Percentiles rank a stretch among this genome's conserved stretches.
Conservation (phyloP, 1,140 invertebrate genomes). For the Sweltsa coloradensis region DNA sequence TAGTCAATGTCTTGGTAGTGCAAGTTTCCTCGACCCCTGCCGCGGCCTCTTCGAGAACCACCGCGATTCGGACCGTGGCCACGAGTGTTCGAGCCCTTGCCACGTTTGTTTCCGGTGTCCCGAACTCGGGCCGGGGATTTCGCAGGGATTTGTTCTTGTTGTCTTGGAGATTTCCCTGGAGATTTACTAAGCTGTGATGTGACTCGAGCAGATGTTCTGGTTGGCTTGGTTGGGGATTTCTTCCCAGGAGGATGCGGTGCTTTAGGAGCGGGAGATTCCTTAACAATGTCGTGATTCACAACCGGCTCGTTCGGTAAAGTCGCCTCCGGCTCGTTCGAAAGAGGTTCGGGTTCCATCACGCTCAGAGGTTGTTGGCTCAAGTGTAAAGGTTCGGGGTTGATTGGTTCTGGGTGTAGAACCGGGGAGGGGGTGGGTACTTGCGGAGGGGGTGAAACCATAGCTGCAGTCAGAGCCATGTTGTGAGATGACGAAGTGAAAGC, state of each 20-base stretch:
- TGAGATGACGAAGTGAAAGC: slow-evolving; percentile 63
- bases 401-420: slow-evolving; percentile 8
- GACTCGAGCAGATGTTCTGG: slow-evolving; percentile 45
- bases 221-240: slow-evolving; percentile 50
- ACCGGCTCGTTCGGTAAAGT: too few species aligned
- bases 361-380: too few species aligned
- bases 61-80: slow-evolving; percentile 11
- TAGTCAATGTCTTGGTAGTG: slow-evolving; percentile 28
- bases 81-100: not conserved
- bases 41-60: slow-evolving; percentile 42
- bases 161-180: slow-evolving; percentile 61
- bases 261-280: slow-evolving; percentile 6
- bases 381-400: too few species aligned
- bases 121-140: slow-evolving; percentile 12
- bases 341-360: too few species aligned
- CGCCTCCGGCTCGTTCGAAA: not conserved
- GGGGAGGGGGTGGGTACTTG: slow-evolving; percentile 24
- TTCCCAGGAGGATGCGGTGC: slow-evolving; percentile 32
- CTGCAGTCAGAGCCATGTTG: slow-evolving; percentile 61
- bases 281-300: too few species aligned
- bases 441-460: slow-evolving; percentile 44
- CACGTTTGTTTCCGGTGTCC: not conserved
- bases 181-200: slow-evolving; percentile 50
- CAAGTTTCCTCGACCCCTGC: slow-evolving; percentile 46
- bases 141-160: slow-evolving; percentile 21